Percentiles rank a stretch among this genome's conserved stretches.
Conservation (phyloP, 2,888 invertebrate species). For the Seira musarum region DNA sequence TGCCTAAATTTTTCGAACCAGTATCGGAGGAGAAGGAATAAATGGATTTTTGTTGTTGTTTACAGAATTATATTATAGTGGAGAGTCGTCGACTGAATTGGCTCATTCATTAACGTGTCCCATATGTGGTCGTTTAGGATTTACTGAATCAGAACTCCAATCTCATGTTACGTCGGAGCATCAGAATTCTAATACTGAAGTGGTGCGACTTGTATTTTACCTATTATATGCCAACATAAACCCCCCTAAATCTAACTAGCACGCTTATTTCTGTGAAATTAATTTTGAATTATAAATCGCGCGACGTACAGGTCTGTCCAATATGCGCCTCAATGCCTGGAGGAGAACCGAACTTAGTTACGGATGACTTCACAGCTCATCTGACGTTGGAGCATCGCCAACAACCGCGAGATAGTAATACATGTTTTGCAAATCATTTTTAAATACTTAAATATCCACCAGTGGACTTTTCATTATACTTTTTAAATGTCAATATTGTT, state of each 20-base stretch:
- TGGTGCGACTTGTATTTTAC: slow-evolving; percentile 75
- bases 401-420: slow-evolving; percentile 79
- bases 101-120: slow-evolving; percentile 98
- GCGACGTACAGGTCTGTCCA: slow-evolving; percentile 99
- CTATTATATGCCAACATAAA: too few relatives aligned
- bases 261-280: slow-evolving; percentile 6
- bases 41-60: slow-evolving; percentile 25
- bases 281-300: slow-evolving; percentile 16
- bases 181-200: slow-evolving; percentile 92
- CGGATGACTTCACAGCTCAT: slow-evolving; percentile 98
- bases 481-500: too few relatives aligned
- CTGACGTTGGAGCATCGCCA: slow-evolving; percentile 94
- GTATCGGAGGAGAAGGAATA: too few relatives aligned
- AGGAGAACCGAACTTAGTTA: slow-evolving; percentile 97
- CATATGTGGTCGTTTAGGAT: slow-evolving; percentile 97
- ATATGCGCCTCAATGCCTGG: slow-evolving; percentile 97
- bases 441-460: not conserved
- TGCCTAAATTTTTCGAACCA: too few relatives aligned
- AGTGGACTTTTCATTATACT: too few relatives aligned
- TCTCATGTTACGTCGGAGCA: slow-evolving; percentile 94
- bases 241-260: too few relatives aligned
- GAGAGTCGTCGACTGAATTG: slow-evolving; percentile 91
- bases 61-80: slow-evolving; percentile 94
- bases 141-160: slow-evolving; percentile 91
- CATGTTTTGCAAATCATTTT: not conserved